phyloP scores from a whole-genome alignment of 2,113 vertebrate genomes.

The Eubucco bourcierii region DNA sequence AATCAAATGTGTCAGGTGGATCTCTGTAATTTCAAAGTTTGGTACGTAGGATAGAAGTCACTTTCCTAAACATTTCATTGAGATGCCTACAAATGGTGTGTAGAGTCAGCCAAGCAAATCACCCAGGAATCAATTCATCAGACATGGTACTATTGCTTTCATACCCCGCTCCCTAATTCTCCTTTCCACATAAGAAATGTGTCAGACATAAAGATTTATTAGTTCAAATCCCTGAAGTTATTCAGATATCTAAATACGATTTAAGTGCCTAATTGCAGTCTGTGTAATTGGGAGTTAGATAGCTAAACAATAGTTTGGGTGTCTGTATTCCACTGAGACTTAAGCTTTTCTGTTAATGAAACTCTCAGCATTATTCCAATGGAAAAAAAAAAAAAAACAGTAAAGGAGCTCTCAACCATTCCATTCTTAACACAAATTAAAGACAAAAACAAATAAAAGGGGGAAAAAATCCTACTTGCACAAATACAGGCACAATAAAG shows the following conservation, averaged over 20 bases:
- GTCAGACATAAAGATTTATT: constrained; percentile 25
- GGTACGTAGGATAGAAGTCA: not conserved
- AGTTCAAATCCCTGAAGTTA: constrained; percentile 31
- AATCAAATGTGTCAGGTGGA: not conserved
- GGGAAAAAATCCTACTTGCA: not conserved
- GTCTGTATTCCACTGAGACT: not conserved
- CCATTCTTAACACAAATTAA: not conserved
- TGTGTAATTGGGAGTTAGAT: constrained; percentile 25
- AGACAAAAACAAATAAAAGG: not conserved
- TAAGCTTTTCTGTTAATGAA: constrained; percentile 12
- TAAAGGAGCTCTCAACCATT: not conserved
- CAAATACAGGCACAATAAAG: not conserved
- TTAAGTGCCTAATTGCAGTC: constrained; percentile 44
- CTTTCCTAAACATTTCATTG: constrained; percentile 37
- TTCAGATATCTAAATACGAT: not conserved
- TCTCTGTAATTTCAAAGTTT: constrained; percentile 24
- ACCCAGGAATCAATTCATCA: not conserved
- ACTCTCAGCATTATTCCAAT: not conserved
- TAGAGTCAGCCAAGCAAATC: not conserved
- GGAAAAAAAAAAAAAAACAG: constrained; percentile 2
- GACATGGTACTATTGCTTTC: not conserved
- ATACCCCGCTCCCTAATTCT: not conserved
- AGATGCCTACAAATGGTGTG: not conserved
- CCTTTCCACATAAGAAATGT: not conserved
- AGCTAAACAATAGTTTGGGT: constrained; percentile 45